Evolutionary conservation across 2,888 invertebrate genomes (phyloP), one percentile per base, ranked within the genome.

Genomic region (Empis livida): DNA sequence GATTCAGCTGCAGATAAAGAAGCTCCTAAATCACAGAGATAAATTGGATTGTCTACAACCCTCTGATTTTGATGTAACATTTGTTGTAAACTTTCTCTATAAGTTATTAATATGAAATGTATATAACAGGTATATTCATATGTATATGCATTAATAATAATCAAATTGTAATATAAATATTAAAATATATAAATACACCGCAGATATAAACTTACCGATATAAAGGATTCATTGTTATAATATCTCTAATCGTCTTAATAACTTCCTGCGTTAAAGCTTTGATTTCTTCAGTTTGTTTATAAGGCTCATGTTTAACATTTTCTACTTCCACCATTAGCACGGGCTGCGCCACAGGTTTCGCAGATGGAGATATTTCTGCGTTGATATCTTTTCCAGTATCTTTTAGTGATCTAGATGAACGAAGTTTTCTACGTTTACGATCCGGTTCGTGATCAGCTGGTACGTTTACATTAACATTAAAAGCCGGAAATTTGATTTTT

Each of bases 11-110:
- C 90, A 0, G 95, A 94, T 45, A 97, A 73, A 2, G 95, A 92
- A 10, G 95, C 96, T 42, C 95, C 97, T 46, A 99, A 74, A 71
- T 99, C 97, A 58, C 94, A 91, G 43, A 99, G 73, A 69, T 97
- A 97, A 14, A 96, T 89, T 1, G 99, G 99, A 75, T 99, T 97
- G 69, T 99, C 99, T 11, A 96, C 90, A 23, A 97, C 93, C 48
- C 94, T 77, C 68, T 95, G 94, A 2, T 95, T 95, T 60, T 94
- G 93, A 57, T 95, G 93, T 59, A 99, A 73, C 84, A 99, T 93
- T 71, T 96, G 94, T 62, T 94, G 92, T n/a, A 99, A 78, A 44
- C 94, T 93, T 65, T 99, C 97, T 55, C 95, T 84, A 56, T 1
- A 32, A 49, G 43, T 30, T 10, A 37, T 20, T 16, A 5, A 17